Evolutionary conservation across 23 tunicate genomes (phyloP).

Genomic region (Aplidium turbinatum): DNA sequence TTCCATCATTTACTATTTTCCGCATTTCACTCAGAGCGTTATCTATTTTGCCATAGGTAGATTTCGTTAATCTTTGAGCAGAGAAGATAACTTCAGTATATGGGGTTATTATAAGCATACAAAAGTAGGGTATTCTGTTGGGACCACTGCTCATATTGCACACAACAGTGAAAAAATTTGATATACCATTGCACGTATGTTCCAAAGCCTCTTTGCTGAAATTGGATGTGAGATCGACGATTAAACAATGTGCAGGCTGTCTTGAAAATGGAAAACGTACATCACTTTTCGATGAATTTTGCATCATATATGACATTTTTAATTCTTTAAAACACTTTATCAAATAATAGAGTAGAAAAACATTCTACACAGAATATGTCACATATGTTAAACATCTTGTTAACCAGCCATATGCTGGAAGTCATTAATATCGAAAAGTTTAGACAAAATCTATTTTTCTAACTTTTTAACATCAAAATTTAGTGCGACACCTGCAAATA

Average conservation of each 20-base stretch:
- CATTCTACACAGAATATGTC: too few relatives aligned
- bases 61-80: constrained; percentile 42
- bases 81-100: constrained; percentile 67
- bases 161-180: constrained; percentile 49
- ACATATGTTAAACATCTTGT: too few relatives aligned
- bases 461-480: too few relatives aligned
- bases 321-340: too few relatives aligned
- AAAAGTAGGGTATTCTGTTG: constrained; percentile 52
- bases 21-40: constrained; percentile 33
- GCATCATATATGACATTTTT: too few relatives aligned
- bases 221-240: constrained; percentile 48
- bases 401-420: too few relatives aligned
- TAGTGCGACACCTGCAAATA: too few relatives aligned
- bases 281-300: constrained; percentile 17
- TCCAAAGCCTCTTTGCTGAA: constrained; percentile 23
- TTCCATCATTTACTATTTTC: constrained; percentile 6
- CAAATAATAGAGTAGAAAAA: too few relatives aligned
- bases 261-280: constrained; percentile 58
- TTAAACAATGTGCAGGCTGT: constrained; percentile 76
- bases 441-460: too few relatives aligned
- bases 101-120: constrained; percentile 46
- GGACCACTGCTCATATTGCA: constrained; percentile 66
- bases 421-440: too few relatives aligned
- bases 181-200: constrained; percentile 21
- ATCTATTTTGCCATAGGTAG: constrained; percentile 28